Evolutionary conservation across 1,140 invertebrate species (phyloP), one percentile per base, ranked within the genome.

Genomic region (Sinonovacula constricta): DNA sequence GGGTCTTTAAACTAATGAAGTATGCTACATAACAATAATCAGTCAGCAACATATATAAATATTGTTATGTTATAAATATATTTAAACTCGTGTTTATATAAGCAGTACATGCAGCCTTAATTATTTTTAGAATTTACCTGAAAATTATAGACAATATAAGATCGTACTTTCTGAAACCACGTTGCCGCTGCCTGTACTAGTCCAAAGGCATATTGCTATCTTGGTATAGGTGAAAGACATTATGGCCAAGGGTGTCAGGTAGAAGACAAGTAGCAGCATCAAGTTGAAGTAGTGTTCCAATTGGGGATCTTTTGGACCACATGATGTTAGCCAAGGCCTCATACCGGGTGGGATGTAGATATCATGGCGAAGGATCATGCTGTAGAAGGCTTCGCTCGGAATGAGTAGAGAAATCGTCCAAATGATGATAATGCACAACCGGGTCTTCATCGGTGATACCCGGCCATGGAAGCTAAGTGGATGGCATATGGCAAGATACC

Each of bases 171-270:
- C n/a, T 14, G 70, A 62, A n/a, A 63, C 28, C 15, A 60, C 36
- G 34, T 49, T 62, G 14, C 94, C 95, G 1, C 94, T 94, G 72
- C 95, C 94, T 57, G 94, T 92, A 1, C 94, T 95, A 54, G 92
- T 94, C 96, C 96, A 97, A 1, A 97, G 91, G 2, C 96, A 95
- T 12, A 93, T 88, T 12, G 95, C 94, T 59, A 97, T 97, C 90
- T 96, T 95, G 81, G 93, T 94, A 90, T 97, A 97, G 1, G 95
- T 94, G 18, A 96, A 92, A 28, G 93, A 94, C 95, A 97, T 97
- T 85, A 97, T 94, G 1, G 94, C 81, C 26, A 97, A 90, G 0
- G 96, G 96, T 18, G 95, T 90, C 81, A 93, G 92, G 90, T 96
- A 97, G 12, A 97, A 93, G 49, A 95, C 90, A 1, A 95, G 88